Base-by-base conservation (phyloP, 2,113 vertebrate species). In the Lota lota region DNA sequence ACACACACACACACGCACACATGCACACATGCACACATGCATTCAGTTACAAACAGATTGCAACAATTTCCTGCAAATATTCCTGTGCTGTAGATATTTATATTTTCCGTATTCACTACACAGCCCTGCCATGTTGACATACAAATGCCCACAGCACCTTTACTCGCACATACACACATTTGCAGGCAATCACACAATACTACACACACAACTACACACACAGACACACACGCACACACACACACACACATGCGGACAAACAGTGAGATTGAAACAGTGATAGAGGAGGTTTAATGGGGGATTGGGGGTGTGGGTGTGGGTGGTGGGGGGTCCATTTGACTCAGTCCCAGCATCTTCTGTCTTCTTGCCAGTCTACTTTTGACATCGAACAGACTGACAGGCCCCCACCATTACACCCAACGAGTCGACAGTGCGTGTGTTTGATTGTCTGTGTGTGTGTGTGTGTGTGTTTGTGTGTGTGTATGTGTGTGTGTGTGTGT, bases 351-450 rank as follows among this genome's bases (percentile, higher is more conserved):
- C 88, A 94, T 94, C 92, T 89, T 88, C 36, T 72, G 64, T 59
- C 73, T 68, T 69, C n/a, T 58, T 1, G 68, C 69, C 78, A 77
- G 16, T 0, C 51, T 83, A 62, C 69, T 79, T 90, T 77, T 85
- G 89, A 92, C 84, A 86, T 82, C 88, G 50, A 71, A 72, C 87
- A 90, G 87, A 84, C 83, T 77, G 74, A 84, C 81, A 40, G 36
- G 36, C 36, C 85, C 87, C 83, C 81, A 83, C 83, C 91, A 90
- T 85, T 78, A 69, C 63, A 74, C 62, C 74, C 80, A 62, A 64
- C 56, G 7, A 40, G n/a, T n/a, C n/a, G n/a, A n/a, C n/a, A n/a
- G 24, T 24, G 24, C 4, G 24, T 24, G 24, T 24, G 24, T 24
- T 2, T 24, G 24, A 2, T 2, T 24, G 24, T 74, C 47, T 61